Evolutionary conservation across 1,140 invertebrate genomes (phyloP).

Genomic region (Homarus americanus): DNA sequence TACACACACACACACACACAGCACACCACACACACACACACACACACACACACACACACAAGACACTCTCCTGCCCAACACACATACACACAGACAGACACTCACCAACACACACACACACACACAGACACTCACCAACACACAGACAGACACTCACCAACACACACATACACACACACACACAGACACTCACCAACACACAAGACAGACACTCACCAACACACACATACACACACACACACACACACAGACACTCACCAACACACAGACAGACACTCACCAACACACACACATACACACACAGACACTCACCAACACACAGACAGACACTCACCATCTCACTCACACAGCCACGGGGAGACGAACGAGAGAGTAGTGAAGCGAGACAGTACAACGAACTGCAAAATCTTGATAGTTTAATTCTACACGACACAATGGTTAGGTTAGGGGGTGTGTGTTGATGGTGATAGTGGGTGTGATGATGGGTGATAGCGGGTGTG

Average conservation of each 20-base stretch:
- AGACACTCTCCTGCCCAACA: no score
- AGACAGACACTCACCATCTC: not conserved
- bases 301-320: not conserved
- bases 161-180: slow-evolving; percentile 8
- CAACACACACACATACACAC: slow-evolving; percentile 15
- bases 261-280: not conserved
- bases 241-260: not conserved
- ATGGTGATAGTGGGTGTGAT: no score
- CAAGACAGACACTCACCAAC: not conserved
- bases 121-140: not conserved
- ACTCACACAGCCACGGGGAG: not conserved
- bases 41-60: slow-evolving; percentile 8
- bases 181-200: no score
- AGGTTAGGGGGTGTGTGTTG: no score
- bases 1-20: slow-evolving; percentile 7
- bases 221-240: slow-evolving; percentile 24
- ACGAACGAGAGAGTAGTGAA: no score
- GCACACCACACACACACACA: not conserved
- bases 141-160: no score
- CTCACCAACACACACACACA: not conserved
- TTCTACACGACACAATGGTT: no score
- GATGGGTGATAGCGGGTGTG: not conserved
- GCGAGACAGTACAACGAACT: no score
- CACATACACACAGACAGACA: not conserved
- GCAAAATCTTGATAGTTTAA: no score